Base-by-base conservation (phyloP, 2,888 invertebrate genomes). In the Hartigia nigra region DNA sequence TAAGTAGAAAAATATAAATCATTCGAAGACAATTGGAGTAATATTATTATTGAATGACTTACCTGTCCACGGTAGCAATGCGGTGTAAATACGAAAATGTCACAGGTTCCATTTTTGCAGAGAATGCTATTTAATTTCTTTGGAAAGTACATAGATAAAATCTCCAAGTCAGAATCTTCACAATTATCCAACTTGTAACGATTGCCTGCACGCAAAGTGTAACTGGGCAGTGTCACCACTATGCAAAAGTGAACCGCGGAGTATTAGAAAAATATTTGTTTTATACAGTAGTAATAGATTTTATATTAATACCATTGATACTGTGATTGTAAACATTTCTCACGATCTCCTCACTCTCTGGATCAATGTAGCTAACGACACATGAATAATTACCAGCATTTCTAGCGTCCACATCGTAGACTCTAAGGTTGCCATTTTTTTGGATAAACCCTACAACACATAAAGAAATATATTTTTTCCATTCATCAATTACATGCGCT, bases 371-470 rank as follows among this genome's bases (percentile, higher is more conserved):
- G 37, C 84, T 87, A 74, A 87, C 83, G 55, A 84, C 80, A 77
- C 89, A 89, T 12, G 87, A 87, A 83, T 89, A 89, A 85, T 88
- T 88, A 34, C 88, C 88, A 0, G 86, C 84, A 74, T 88, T 87
- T 80, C 86, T 87, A 11, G 85, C 83, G 35, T 88, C 87, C 5
- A 88, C 81, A 31, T 88, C 86, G 81, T 85, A 87, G 31, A 88
- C 81, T 78, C 86, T 86, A 34, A 89, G 82, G 70, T 86, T 86
- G 23, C 88, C 88, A 74, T 88, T 88, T 79, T 86, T 86, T 74
- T 84, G 81, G 4, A 87, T 83, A 31, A 86, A 82, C 35, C 88
- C 88, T 88, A 1, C 9, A 55, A 23, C 9, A 9, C 23, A 23
- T 39, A 23, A 55, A 23, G 9, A 55, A 69, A 75, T 74, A 70